phyloP scores from a whole-genome alignment of 2,797 vertebrate genomes.

The Neosilurus mollespiculum region DNA sequence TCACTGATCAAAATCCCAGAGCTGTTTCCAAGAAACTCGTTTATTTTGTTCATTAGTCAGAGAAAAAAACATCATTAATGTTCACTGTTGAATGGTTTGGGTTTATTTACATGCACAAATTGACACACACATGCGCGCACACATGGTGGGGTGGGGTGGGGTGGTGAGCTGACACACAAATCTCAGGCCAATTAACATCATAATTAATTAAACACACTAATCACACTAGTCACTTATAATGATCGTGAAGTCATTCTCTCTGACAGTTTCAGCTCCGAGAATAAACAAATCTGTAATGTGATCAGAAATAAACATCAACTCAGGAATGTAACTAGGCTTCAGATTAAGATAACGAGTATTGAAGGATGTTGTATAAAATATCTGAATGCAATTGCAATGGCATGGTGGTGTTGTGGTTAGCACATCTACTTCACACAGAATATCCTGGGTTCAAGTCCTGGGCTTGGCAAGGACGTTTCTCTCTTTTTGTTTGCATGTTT shows the following conservation, averaged over 20 bases:
- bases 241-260: neutral
- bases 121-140: neutral
- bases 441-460: no score
- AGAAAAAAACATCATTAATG: neutral
- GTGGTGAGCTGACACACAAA: constrained; percentile 50
- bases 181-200: constrained; percentile 74
- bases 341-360: neutral
- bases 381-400: neutral
- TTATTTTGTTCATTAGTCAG: constrained; percentile 7
- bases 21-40: neutral
- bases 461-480: no score
- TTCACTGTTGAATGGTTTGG: neutral
- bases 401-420: no score
- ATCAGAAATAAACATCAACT: neutral
- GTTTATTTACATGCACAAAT: constrained; percentile 1
- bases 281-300: neutral
- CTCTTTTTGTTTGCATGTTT: no score
- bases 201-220: constrained; percentile 79
- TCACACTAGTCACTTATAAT: constrained; percentile 43
- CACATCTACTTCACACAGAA: no score
- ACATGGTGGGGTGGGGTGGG: no score
- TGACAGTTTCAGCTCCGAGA: neutral
- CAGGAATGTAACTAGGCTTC: neutral
- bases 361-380: neutral
- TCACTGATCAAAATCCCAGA: neutral